Evolutionary conservation across 1,140 invertebrate genomes (phyloP).

Genomic region (Araneus ventricosus): DNA sequence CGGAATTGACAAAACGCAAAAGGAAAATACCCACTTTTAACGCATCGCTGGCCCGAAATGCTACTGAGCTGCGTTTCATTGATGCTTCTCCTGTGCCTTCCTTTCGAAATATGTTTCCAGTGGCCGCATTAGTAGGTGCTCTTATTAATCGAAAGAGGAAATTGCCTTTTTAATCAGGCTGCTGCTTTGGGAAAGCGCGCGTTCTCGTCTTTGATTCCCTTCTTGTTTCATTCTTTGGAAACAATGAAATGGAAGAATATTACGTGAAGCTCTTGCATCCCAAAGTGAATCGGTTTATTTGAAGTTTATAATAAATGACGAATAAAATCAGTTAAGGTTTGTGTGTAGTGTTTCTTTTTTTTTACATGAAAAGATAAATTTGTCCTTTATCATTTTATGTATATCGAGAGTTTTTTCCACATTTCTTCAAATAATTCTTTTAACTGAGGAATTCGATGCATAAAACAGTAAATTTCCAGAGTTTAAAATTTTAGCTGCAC

Average conservation of each 20-base stretch:
- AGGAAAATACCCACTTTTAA: constrained; percentile 43
- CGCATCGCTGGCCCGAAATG: background rate
- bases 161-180: background rate
- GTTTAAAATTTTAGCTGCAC: too few species aligned
- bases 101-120: constrained; percentile 37
- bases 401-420: too few species aligned
- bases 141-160: constrained; percentile 20
- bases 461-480: too few species aligned
- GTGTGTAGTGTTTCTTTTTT: too few species aligned
- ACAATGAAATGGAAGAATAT: background rate
- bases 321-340: too few species aligned
- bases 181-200: background rate
- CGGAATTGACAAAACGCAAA: constrained; percentile 11
- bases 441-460: too few species aligned
- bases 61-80: constrained; percentile 24
- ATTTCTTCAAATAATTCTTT: too few species aligned
- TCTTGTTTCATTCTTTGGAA: background rate
- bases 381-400: too few species aligned
- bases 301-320: too few species aligned
- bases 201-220: background rate
- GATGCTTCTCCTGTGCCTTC: background rate
- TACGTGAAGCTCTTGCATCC: background rate
- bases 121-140: constrained; percentile 30
- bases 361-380: too few species aligned
- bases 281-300: too few species aligned